phyloP scores from a whole-genome alignment of 92 coral and sea anemone species.

The Siderastrea siderea region DNA sequence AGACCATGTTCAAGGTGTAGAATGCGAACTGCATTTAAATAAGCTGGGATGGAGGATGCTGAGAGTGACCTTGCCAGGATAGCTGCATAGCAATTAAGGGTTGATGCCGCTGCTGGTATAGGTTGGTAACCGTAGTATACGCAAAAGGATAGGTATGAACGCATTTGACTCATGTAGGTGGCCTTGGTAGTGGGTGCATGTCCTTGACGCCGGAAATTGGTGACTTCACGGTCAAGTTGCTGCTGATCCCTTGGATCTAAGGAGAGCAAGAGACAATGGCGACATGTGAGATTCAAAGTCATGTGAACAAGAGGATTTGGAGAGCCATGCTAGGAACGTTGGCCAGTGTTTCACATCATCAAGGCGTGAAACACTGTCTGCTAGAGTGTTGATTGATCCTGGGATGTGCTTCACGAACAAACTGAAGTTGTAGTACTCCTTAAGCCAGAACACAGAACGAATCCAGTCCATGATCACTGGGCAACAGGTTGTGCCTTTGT shows the following conservation, averaged over 20 bases:
- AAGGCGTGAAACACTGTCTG: conserved; percentile 45
- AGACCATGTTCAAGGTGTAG: background rate
- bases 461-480: conserved; percentile 23
- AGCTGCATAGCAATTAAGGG: conserved; percentile 21
- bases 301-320: too few relatives aligned
- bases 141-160: too few relatives aligned
- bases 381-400: conserved; percentile 14
- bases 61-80: conserved; percentile 39
- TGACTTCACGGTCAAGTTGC: too few relatives aligned
- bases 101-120: conserved; percentile 17
- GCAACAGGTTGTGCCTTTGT: too few relatives aligned
- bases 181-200: conserved; percentile 12
- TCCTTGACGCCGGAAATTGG: too few relatives aligned
- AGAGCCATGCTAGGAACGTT: too few relatives aligned
- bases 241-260: too few relatives aligned
- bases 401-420: conserved; percentile 32
- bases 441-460: conserved; percentile 33
- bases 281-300: too few relatives aligned
- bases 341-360: conserved; percentile 18
- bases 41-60: conserved; percentile 44
- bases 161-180: background rate
- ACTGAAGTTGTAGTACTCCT: background rate
- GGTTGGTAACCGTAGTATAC: background rate
- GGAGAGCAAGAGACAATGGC: too few relatives aligned
- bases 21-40: conserved; percentile 41